Evolutionary conservation across 2,888 invertebrate species (phyloP).

Genomic region (Hyles lineata): DNA sequence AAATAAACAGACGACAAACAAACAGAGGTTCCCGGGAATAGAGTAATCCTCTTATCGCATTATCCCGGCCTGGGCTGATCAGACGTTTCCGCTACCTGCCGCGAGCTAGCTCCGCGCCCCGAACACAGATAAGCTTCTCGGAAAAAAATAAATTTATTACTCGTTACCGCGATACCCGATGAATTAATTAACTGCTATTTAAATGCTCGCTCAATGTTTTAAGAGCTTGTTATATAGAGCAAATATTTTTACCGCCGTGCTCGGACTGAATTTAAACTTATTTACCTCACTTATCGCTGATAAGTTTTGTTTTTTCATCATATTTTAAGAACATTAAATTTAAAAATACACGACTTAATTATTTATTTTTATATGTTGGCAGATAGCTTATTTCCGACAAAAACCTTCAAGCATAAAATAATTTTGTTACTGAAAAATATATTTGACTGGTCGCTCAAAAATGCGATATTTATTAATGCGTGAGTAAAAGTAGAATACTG

Average conservation of each 20-base stretch:
- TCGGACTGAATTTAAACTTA: background rate
- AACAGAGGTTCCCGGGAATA: conserved; percentile 47
- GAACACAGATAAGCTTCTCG: conserved; percentile 54
- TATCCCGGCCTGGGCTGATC: conserved; percentile 58
- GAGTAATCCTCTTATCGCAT: conserved; percentile 69
- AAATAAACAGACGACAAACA: conserved; percentile 60
- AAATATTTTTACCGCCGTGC: background rate
- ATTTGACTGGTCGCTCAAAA: too few species aligned
- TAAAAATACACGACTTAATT: too few species aligned
- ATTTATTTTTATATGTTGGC: too few species aligned
- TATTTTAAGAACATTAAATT: too few species aligned
- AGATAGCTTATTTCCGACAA: too few species aligned
- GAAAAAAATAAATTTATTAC: conserved; percentile 48
- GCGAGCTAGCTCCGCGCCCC: conserved; percentile 35
- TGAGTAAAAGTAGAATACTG: too few species aligned
- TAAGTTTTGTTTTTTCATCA: background rate
- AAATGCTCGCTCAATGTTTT: conserved; percentile 4
- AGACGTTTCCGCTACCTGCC: conserved; percentile 55
- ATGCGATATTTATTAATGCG: too few species aligned
- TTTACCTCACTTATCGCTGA: background rate
- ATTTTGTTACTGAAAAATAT: too few species aligned
- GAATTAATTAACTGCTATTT: conserved; percentile 11
- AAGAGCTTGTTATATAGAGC: background rate
- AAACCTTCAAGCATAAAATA: too few species aligned
- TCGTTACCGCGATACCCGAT: background rate